Percentiles rank a stretch among this genome's conserved stretches.
Evolutionary conservation across 2,888 invertebrate species (phyloP).

Genomic region (Andrena haemorrhoa): DNA sequence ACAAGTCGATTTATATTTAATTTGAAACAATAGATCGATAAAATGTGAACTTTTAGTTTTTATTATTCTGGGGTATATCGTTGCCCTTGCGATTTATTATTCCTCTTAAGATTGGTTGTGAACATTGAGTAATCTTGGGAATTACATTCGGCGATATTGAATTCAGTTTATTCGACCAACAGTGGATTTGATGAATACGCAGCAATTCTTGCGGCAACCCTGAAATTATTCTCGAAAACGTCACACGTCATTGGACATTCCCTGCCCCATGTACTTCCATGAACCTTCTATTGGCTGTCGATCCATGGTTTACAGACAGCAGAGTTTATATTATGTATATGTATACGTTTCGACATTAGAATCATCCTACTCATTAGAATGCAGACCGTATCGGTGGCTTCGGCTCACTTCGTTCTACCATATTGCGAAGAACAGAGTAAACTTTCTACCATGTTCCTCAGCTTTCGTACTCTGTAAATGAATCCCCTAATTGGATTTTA

Average conservation of each 20-base stretch:
- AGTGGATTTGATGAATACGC: background rate
- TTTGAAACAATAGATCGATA: too few relatives aligned
- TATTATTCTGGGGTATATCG: too few relatives aligned
- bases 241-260: conserved; percentile 6
- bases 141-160: background rate
- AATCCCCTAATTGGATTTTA: background rate
- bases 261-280: background rate
- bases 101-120: background rate
- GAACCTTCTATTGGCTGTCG: conserved; percentile 14
- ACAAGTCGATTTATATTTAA: too few relatives aligned
- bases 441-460: conserved; percentile 50
- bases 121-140: background rate
- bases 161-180: background rate
- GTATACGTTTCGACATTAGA: conserved; percentile 35
- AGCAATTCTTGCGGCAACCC: background rate
- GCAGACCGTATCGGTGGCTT: conserved; percentile 45
- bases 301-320: background rate
- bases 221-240: background rate
- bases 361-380: conserved; percentile 52
- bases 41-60: too few relatives aligned
- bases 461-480: conserved; percentile 8
- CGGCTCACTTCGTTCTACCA: conserved; percentile 56
- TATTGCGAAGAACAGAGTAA: conserved; percentile 44
- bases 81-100: background rate
- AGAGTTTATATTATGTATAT: conserved; percentile 11